A percentile compares a stretch with the other conserved stretches of the same genome.
Evolutionary conservation across 2,113 vertebrate species (phyloP).

Genomic region (Plestiodon gilberti): DNA sequence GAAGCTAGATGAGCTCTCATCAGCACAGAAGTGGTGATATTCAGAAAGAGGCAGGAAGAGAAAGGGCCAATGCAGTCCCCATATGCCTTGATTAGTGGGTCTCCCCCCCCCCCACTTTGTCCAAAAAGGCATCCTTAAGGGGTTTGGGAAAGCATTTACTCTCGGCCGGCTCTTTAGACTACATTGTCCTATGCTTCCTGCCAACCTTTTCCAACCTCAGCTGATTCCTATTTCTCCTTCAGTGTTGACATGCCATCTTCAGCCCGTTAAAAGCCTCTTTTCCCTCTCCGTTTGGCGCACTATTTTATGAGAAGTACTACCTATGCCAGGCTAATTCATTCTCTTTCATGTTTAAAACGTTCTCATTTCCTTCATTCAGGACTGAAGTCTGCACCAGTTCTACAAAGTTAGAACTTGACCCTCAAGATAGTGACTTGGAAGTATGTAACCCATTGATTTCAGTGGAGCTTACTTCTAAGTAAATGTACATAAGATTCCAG

Average conservation of each 20-base stretch:
- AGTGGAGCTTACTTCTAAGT: conserved; percentile 1
- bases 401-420: background rate
- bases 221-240: background rate
- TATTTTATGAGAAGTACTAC: conserved; percentile 27
- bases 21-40: background rate
- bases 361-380: background rate
- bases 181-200: conserved; percentile 15
- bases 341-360: conserved; percentile 5
- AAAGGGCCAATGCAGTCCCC: background rate
- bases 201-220: conserved; percentile 22
- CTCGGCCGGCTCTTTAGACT: conserved; percentile 14
- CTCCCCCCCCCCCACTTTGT: no score
- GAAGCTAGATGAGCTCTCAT: no score
- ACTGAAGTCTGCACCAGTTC: background rate
- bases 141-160: conserved; percentile 22
- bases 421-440: background rate
- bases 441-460: background rate
- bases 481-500: background rate
- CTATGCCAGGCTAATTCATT: conserved; percentile 49
- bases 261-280: conserved; percentile 8
- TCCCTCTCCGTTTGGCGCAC: conserved; percentile 33
- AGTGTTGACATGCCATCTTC: conserved; percentile 11
- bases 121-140: no score
- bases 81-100: no score
- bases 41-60: background rate